Evolutionary conservation across 2,888 invertebrate species (phyloP), one percentile per base, ranked within the genome.

Genomic region (Rhodophaea formosa): DNA sequence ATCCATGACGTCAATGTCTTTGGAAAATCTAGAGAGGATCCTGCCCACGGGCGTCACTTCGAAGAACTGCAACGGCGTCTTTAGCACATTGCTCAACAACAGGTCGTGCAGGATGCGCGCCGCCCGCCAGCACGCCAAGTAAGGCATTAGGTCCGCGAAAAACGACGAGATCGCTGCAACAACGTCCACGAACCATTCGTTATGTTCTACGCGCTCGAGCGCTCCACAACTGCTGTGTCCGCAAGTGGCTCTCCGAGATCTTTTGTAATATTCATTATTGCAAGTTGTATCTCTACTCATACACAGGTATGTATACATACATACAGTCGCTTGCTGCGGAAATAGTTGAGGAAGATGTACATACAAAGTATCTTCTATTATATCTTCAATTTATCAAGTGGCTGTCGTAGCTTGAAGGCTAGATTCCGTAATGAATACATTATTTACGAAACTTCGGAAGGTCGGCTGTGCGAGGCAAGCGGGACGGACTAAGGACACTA

Each of bases 1-100:
- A 85, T 96, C 95, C 92, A 95, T 82, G 68, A 94, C 92, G 82
- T 95, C 95, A 70, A 95, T 88, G 86, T 96, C 95, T 93, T 95
- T 94, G 82, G 95, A 93, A 88, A 95, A 95, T 82, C 95, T 93
- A 88, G 94, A 79, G 60, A 96, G 89, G 70, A 96, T 93, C 69
- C 96, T 92, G 80, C 96, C 96, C 66, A 93, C 71, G 47, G 96
- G 96, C 57, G 96, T 96, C 70, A 94, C 94, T 84, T 96, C 96
- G 88, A 95, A 96, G 90, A 96, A 94, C 76, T 93, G 92, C 89
- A 95, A 93, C 57, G 96, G 95, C 74, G 94, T 92, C 75, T 92
- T 92, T 67, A 96, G 78, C 65, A 95, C 92, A 75, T 92, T 93
- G 58, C 77, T 71, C 75, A 96, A 86, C 80, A 96, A 85, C 52